Percentiles rank a stretch among this genome's conserved stretches.
phyloP scores from a whole-genome alignment of 2,888 invertebrate species.

The Drosophila setosimentum region DNA sequence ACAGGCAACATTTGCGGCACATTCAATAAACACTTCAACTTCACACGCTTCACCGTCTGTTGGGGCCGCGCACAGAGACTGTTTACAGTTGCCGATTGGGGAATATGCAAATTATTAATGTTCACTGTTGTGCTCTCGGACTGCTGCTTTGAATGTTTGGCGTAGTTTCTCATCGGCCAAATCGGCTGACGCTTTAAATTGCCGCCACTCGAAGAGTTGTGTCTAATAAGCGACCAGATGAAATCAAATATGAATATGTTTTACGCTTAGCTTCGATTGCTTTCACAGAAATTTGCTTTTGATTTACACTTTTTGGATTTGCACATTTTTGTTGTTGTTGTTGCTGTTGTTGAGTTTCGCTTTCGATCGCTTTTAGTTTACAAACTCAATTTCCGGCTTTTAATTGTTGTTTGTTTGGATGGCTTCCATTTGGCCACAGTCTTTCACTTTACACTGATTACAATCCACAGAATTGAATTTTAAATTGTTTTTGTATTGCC shows the following conservation, averaged over 20 bases:
- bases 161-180: constrained; percentile 59
- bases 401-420: constrained; percentile 41
- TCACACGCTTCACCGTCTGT: constrained; percentile 46
- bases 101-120: constrained; percentile 60
- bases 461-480: constrained; percentile 39
- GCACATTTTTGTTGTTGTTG: constrained; percentile 36
- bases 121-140: constrained; percentile 23
- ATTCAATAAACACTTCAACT: constrained; percentile 77
- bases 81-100: constrained; percentile 37
- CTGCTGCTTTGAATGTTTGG: constrained; percentile 30
- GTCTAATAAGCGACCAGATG: constrained; percentile 56
- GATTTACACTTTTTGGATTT: constrained; percentile 55
- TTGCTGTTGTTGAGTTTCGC: constrained; percentile 15
- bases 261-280: constrained; percentile 26
- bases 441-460: constrained; percentile 28
- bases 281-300: constrained; percentile 50
- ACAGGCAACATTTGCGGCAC: constrained; percentile 63
- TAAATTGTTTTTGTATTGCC: constrained; percentile 9
- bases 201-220: constrained; percentile 22
- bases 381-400: constrained; percentile 60
- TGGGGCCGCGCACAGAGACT: constrained; percentile 15
- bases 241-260: constrained; percentile 72
- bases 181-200: constrained; percentile 33
- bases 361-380: constrained; percentile 42
- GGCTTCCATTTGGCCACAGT: constrained; percentile 32